Percentiles rank a stretch among this genome's conserved stretches.
Evolutionary conservation across 2,113 vertebrate species (phyloP).

Genomic region (Chloropsis cyanopogon): DNA sequence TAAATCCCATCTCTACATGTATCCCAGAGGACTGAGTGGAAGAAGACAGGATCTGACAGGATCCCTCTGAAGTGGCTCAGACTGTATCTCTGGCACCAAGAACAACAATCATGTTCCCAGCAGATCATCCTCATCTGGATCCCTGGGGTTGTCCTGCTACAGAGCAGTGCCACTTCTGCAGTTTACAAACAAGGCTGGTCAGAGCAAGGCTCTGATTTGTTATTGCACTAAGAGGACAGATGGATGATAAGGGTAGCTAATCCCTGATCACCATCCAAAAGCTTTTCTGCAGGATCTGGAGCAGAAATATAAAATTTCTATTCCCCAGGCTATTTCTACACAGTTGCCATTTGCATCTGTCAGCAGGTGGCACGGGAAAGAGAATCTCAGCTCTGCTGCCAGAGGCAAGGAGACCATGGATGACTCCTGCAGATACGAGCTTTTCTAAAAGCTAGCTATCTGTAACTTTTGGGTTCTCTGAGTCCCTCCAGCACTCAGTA

Average conservation of each 20-base stretch:
- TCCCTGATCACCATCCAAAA: background rate
- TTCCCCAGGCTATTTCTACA: conserved; percentile 28
- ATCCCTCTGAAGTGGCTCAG: background rate
- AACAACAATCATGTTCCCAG: background rate
- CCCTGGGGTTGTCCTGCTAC: background rate
- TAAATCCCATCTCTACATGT: background rate
- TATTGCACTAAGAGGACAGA: background rate
- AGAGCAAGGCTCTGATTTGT: background rate
- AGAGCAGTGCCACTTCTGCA: background rate
- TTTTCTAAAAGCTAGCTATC: background rate
- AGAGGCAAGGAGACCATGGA: background rate
- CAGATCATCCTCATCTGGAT: background rate
- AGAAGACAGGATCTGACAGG: background rate
- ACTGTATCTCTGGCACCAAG: background rate
- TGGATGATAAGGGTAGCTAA: conserved; percentile 20
- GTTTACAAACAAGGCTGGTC: background rate
- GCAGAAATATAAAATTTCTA: background rate
- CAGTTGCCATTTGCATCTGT: background rate
- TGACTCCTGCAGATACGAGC: background rate
- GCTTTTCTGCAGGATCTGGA: conserved; percentile 2
- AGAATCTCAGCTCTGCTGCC: background rate
- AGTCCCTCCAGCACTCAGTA: background rate
- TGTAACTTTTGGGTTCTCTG: background rate
- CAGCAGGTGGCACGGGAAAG: background rate
- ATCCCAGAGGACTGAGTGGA: background rate